phyloP scores from a whole-genome alignment of 1,140 invertebrate species.

The Sarcophaga bullata region DNA sequence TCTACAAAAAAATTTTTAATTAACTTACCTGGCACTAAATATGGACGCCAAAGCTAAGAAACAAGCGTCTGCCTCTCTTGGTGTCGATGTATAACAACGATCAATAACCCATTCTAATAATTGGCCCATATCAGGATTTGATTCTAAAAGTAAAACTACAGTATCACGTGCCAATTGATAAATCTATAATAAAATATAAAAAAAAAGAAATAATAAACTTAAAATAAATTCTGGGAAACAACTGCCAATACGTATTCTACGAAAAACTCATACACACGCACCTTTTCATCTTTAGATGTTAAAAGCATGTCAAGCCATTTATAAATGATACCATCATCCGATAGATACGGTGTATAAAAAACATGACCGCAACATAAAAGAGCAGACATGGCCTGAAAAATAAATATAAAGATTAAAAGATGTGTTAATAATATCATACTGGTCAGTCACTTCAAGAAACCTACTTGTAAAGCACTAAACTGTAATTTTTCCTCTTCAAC shows the following conservation, averaged over 20 bases:
- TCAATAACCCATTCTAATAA: conserved; percentile 98
- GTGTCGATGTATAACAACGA: conserved; percentile 92
- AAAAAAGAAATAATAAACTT: conserved; percentile 22
- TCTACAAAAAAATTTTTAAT: no score
- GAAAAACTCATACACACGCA: conserved; percentile 62
- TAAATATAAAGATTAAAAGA: background rate
- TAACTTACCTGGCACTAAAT: conserved; percentile 89
- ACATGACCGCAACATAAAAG: conserved; percentile 94
- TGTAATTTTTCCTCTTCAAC: conserved; percentile 74
- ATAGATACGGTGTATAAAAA: conserved; percentile 84
- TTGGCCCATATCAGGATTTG: conserved; percentile 93
- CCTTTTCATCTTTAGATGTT: conserved; percentile 88
- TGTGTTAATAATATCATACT: background rate
- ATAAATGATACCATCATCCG: conserved; percentile 93
- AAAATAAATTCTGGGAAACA: background rate
- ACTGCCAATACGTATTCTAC: background rate
- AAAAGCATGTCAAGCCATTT: conserved; percentile 93
- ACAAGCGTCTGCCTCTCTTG: conserved; percentile 92
- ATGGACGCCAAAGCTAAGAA: conserved; percentile 95
- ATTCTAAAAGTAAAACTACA: conserved; percentile 92
- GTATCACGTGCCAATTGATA: conserved; percentile 92
- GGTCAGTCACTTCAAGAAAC: conserved; percentile 1
- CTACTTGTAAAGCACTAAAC: conserved; percentile 80
- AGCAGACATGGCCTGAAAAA: conserved; percentile 87
- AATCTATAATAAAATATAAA: conserved; percentile 71